These are phyloP conservation scores for Micrastur ruficollis DNA, from an alignment of 2,797 vertebrate species.

Conservation along the genomic window DNA sequence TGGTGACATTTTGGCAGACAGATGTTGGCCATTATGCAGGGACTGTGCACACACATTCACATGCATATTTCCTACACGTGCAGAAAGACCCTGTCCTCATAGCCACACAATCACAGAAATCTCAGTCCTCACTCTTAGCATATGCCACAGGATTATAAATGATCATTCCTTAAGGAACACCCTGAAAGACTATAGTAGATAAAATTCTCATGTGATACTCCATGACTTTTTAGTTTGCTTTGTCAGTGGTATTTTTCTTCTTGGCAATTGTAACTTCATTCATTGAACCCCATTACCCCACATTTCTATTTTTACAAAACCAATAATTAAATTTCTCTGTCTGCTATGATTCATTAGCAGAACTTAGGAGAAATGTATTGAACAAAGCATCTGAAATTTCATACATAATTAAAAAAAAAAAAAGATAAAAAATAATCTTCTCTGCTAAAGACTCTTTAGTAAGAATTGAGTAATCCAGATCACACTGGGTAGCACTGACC, in stretches of 20 bases:
- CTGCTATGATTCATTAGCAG: constrained; percentile 46
- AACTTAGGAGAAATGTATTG: constrained; percentile 44
- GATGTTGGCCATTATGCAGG: not conserved
- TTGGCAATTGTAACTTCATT: not conserved
- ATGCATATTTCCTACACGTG: not conserved
- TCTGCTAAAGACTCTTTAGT: constrained; percentile 37
- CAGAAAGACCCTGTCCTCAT: not conserved
- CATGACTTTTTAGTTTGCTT: constrained; percentile 14
- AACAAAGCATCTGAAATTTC: constrained; percentile 47
- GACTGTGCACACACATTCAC: not conserved
- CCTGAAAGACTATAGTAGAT: constrained; percentile 34
- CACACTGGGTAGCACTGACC: constrained; percentile 53
- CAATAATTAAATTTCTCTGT: constrained; percentile 19
- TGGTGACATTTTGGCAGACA: not conserved
- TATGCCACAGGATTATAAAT: constrained; percentile 52
- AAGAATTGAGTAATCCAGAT: constrained; percentile 56
- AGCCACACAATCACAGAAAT: not conserved
- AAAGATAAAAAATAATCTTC: constrained; percentile 27
- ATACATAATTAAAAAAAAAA: constrained; percentile 21
- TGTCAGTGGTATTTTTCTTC: constrained; percentile 39
- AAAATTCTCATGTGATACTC: constrained; percentile 30
- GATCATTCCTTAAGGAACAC: constrained; percentile 42
- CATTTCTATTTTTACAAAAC: not conserved
- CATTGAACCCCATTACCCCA: not conserved
- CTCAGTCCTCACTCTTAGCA: not conserved